Percentiles rank a stretch among this genome's conserved stretches.
Evolutionary conservation across 2,888 invertebrate genomes (phyloP).

Genomic region (Auanema sp.): DNA sequence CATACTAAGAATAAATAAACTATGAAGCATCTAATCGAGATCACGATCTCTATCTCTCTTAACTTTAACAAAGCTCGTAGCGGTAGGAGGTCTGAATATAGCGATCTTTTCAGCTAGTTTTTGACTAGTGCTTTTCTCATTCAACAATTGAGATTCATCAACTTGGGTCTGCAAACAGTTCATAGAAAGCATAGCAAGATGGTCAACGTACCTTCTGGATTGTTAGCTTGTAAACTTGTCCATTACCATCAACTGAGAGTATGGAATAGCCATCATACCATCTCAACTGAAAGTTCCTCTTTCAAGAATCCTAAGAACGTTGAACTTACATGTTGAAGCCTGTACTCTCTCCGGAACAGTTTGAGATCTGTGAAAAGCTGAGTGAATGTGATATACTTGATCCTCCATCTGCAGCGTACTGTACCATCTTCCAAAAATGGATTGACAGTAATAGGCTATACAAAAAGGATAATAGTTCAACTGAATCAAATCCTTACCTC

Average conservation of each 20-base stretch:
- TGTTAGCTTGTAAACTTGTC: conserved; percentile 54
- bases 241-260: conserved; percentile 58
- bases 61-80: conserved; percentile 10
- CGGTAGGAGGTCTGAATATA: conserved; percentile 16
- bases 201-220: conserved; percentile 33
- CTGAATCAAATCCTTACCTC: conserved; percentile 39
- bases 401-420: conserved; percentile 59
- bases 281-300: conserved; percentile 31
- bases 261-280: conserved; percentile 62
- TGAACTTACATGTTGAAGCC: conserved; percentile 33
- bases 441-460: conserved; percentile 24
- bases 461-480: not conserved
- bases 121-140: conserved; percentile 18
- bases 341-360: conserved; percentile 40
- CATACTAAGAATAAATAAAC: conserved; percentile 1
- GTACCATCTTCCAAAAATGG: conserved; percentile 62
- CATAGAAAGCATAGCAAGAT: too few species aligned
- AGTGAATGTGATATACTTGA: conserved; percentile 48
- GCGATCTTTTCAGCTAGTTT: conserved; percentile 26
- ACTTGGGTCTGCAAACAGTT: conserved; percentile 7
- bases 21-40: not conserved
- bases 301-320: not conserved
- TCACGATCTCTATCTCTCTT: conserved; percentile 6
- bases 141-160: conserved; percentile 19
- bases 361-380: conserved; percentile 36